Percentiles rank a stretch among this genome's conserved stretches.
These are phyloP conservation scores for Tipula unca DNA, from an alignment of 2,888 invertebrate genomes.

Conservation along the genomic window DNA sequence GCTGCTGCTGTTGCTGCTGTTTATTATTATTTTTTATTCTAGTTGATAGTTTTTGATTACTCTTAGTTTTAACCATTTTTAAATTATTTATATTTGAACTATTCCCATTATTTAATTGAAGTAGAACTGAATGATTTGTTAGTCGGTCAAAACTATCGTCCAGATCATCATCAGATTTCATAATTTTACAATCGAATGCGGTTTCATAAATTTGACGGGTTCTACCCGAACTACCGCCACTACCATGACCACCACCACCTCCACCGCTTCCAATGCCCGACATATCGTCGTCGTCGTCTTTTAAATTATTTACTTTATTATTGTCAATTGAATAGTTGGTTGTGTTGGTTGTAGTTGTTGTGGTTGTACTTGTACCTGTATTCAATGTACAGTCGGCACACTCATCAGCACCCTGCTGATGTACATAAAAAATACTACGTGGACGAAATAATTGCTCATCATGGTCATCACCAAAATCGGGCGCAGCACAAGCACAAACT, in stretches of 20 bases:
- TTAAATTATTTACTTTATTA: constrained; percentile 16
- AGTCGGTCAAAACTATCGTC: constrained; percentile 74
- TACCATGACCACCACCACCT: not conserved
- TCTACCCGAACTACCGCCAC: constrained; percentile 42
- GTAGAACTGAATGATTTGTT: constrained; percentile 67
- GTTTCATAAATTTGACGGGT: constrained; percentile 79
- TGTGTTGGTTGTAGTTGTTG: not conserved
- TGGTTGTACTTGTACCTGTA: constrained; percentile 21
- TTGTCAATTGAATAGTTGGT: constrained; percentile 15
- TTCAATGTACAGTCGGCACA: constrained; percentile 39
- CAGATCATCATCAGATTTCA: constrained; percentile 69
- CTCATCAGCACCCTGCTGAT: constrained; percentile 54
- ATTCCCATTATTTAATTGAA: constrained; percentile 46
- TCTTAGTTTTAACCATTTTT: constrained; percentile 22
- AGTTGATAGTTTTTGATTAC: constrained; percentile 32
- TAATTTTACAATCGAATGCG: constrained; percentile 80
- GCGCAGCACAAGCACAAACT: constrained; percentile 64
- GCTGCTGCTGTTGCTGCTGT: constrained; percentile 36
- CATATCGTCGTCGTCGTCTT: constrained; percentile 23
- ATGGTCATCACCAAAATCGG: constrained; percentile 52
- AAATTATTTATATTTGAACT: constrained; percentile 21
- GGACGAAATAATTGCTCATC: constrained; percentile 51
- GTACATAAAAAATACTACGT: constrained; percentile 60
- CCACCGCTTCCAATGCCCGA: not conserved
- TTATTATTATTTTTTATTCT: constrained; percentile 50